Evolutionary conservation across 2,888 invertebrate genomes (phyloP).

Genomic region (Aphidius colemani): DNA sequence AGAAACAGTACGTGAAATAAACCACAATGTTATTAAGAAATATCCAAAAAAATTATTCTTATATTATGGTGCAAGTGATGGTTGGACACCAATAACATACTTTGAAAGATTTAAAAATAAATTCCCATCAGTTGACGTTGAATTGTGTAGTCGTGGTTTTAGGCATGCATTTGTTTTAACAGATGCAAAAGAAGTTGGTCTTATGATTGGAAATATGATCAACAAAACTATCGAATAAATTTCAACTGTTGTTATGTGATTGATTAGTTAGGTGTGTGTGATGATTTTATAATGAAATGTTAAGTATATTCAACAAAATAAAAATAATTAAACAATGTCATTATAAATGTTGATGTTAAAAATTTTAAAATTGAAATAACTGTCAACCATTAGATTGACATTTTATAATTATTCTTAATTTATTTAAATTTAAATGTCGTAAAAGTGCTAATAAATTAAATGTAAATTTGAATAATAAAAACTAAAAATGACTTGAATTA

Average conservation of each 20-base stretch:
- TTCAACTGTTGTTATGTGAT: neutral
- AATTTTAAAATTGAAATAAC: no score
- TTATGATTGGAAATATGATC: conserved; percentile 49
- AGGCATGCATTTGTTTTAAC: conserved; percentile 83
- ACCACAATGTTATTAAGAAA: conserved; percentile 66
- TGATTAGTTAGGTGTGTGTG: conserved; percentile 6
- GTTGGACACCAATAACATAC: conserved; percentile 81
- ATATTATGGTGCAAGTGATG: conserved; percentile 79
- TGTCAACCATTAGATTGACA: neutral
- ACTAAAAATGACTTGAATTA: no score
- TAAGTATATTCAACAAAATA: neutral
- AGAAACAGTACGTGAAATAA: conserved; percentile 71
- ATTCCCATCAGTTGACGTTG: conserved; percentile 68
- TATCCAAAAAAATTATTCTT: conserved; percentile 72
- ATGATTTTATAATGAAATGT: neutral
- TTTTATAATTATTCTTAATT: neutral
- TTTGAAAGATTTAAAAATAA: conserved; percentile 69
- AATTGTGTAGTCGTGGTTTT: conserved; percentile 66
- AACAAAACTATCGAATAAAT: conserved; percentile 38
- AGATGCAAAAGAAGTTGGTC: conserved; percentile 65
- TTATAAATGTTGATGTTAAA: no score
- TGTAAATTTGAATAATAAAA: no score
- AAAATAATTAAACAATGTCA: no score
- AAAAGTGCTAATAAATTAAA: no score
- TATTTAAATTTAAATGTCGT: no score